phyloP scores from a whole-genome alignment of 1,140 invertebrate genomes.

The Lordiphosa stackelbergi region DNA sequence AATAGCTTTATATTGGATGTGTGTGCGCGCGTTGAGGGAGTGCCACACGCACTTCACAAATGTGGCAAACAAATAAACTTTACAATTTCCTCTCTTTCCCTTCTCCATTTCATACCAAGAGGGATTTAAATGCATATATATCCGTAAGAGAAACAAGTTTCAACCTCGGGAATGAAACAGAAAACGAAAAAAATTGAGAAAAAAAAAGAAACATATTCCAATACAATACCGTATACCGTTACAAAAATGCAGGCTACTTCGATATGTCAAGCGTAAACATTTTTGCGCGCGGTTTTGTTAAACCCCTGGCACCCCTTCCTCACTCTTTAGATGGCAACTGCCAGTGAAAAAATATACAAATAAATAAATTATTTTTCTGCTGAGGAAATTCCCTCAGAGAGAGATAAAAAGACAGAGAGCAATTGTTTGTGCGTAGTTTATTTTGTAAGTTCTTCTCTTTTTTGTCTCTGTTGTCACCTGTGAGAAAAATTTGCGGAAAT shows the following conservation, averaged over 20 bases:
- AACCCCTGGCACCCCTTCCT: not conserved
- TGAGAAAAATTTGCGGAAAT: constrained; percentile 37
- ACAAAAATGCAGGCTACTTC: constrained; percentile 2
- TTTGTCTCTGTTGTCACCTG: constrained; percentile 40
- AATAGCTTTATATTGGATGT: not conserved
- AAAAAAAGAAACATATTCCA: constrained; percentile 8
- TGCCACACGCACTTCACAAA: constrained; percentile 7
- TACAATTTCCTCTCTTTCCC: not conserved
- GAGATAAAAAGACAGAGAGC: not conserved
- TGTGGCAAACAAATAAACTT: constrained; percentile 14
- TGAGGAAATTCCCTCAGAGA: constrained; percentile 17
- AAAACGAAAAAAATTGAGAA: not conserved
- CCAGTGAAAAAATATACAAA: constrained; percentile 13
- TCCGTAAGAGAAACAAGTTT: constrained; percentile 1
- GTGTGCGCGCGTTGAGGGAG: not conserved
- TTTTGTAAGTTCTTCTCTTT: constrained; percentile 2
- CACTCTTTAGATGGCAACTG: constrained; percentile 9
- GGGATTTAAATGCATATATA: not conserved
- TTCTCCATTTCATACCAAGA: not conserved
- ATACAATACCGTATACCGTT: constrained; percentile 4
- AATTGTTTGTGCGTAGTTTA: constrained; percentile 7
- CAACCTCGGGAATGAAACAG: constrained; percentile 3
- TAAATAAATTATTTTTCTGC: constrained; percentile 31
- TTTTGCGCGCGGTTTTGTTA: constrained; percentile 14
- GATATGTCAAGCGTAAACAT: constrained; percentile 26